Base-by-base conservation (phyloP, 2,888 invertebrate genomes). In the Campoletis raptor region DNA sequence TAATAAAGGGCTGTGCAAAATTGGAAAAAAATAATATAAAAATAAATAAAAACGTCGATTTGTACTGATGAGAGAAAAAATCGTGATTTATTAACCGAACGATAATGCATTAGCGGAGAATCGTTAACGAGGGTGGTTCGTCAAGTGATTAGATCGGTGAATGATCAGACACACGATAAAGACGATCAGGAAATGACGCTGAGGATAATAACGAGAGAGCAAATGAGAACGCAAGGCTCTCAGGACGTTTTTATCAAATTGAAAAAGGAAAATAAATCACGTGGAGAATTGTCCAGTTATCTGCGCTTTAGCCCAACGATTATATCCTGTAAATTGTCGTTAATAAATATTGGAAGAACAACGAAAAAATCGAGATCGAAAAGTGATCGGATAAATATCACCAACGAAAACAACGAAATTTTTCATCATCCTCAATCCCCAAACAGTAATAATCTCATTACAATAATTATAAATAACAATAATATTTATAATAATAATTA, bases 101-200 rank as follows among this genome's bases (percentile, higher is more conserved):
- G 67, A 18, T 30, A 15, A 57, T 54, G 42, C 18, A 42, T 24
- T 42, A 61, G 21, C 8, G 64, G 21, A 37, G 77, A 66, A 21
- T 37, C 24, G 15, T 18, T 36, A 66, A 42, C 42, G 40, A 3
- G 61, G 61, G 24, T n/a, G 42, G 64, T 40, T 67, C 64, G 70
- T 12, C 15, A 61, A 81, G 81, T 74, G 52, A 69, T 73, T 40
- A 37, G 15, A 42, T 40, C 67, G 37, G 67, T 69, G 67, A 12
- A 69, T 48, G 72, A 76, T 76, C 45, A 54, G 66, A 21, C 30
- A 64, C 54, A 18, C 61, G 77, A n/a, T 8, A 57, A 48, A 18
- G 36, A 81, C 72, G 78, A 73, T 81, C 61, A 64, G 81, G 86
- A 84, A 84, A 86, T 86, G 86, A 84, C 81, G 86, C 78, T 83